A percentile compares a stretch with the other conserved stretches of the same genome.
Evolutionary conservation across 2,888 invertebrate genomes (phyloP).

Genomic region (Nomada fabriciana): DNA sequence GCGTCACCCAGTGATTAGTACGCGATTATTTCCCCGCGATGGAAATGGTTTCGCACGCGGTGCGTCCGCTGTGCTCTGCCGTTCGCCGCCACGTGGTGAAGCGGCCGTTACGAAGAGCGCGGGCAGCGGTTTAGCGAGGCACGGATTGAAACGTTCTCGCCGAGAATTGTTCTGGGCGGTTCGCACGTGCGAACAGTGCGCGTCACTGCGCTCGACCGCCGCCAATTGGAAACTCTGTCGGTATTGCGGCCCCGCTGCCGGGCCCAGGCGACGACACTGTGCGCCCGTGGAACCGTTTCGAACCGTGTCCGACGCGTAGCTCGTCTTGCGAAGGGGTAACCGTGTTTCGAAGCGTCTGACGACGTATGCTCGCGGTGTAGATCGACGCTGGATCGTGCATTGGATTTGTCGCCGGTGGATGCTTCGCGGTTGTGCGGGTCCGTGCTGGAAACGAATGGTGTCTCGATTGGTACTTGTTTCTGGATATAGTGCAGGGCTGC

Average conservation of each 20-base stretch:
- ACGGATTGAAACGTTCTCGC: constrained; percentile 2
- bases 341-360: constrained; percentile 17
- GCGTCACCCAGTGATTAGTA: not conserved
- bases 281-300: not conserved
- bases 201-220: constrained; percentile 7
- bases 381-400: not conserved
- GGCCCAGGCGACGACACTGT: not conserved
- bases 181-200: constrained; percentile 16
- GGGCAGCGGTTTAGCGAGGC: constrained; percentile 13
- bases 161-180: not conserved
- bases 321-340: not conserved
- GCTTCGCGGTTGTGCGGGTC: no score
- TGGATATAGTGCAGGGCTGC: no score
- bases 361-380: constrained; percentile 20
- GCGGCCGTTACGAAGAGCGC: constrained; percentile 2
- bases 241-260: not conserved
- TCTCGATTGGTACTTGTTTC: no score
- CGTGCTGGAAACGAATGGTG: no score
- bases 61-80: no score
- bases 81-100: constrained; percentile 33
- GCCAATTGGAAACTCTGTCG: not conserved
- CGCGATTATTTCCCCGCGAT: no score
- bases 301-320: not conserved
- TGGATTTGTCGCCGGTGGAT: not conserved
- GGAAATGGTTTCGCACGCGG: no score